Percentiles rank a stretch among this genome's conserved stretches.
phyloP scores from a whole-genome alignment of 1,140 invertebrate genomes.

The Formica exsecta region DNA sequence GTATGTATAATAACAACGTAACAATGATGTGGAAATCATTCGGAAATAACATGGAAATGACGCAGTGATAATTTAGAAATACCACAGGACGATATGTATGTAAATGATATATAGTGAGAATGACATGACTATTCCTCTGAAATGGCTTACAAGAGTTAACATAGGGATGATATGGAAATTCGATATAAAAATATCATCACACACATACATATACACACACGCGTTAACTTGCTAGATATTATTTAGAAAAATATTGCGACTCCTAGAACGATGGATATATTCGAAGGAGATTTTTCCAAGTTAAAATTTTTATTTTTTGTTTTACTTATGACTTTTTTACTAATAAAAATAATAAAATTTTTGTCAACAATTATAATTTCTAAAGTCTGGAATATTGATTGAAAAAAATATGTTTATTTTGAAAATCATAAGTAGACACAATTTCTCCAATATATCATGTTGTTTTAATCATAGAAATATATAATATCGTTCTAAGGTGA shows the following conservation, averaged over 20 bases:
- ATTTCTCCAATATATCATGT: too few species aligned
- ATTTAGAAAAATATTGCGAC: background rate
- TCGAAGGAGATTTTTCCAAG: too few species aligned
- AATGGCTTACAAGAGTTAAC: constrained; percentile 13
- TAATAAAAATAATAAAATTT: too few species aligned
- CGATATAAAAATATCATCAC: background rate
- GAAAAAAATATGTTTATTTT: too few species aligned
- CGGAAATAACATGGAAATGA: constrained; percentile 52
- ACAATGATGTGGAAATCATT: constrained; percentile 35
- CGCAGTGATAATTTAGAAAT: constrained; percentile 39
- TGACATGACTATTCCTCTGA: constrained; percentile 30
- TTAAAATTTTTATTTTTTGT: too few species aligned
- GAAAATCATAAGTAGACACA: too few species aligned
- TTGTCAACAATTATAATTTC: too few species aligned
- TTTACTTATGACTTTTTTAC: too few species aligned
- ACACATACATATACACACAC: background rate
- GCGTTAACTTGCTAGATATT: background rate
- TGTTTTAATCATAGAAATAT: too few species aligned
- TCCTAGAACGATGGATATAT: too few species aligned
- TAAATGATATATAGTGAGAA: constrained; percentile 12
- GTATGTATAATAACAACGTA: constrained; percentile 9
- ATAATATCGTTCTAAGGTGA: background rate
- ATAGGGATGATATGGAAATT: background rate
- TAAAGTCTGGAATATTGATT: too few species aligned
- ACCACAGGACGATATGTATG: constrained; percentile 22